Percentiles rank a stretch among this genome's conserved stretches.
These are phyloP conservation scores for Vanessa atalanta DNA, from an alignment of 1,140 invertebrate species.

Conservation along the genomic window DNA sequence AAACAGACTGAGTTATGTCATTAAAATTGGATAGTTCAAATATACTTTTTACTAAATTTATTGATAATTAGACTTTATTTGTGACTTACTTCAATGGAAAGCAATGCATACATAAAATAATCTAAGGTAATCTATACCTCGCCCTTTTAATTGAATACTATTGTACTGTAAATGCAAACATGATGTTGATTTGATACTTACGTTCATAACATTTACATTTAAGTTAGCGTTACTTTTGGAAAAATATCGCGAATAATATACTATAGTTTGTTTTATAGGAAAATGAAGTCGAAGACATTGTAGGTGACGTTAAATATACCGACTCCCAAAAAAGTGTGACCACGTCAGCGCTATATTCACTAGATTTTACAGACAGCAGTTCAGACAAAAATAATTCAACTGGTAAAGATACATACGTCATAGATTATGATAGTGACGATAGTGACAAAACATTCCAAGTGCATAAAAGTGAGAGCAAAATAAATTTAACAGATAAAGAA, in stretches of 20 bases:
- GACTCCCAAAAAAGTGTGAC: slow-evolving; percentile 73
- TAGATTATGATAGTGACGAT: slow-evolving; percentile 65
- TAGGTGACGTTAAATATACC: slow-evolving; percentile 61
- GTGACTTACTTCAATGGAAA: no score
- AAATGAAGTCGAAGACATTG: slow-evolving; percentile 63
- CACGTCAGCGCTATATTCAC: slow-evolving; percentile 61
- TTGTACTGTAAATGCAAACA: no score
- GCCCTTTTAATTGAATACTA: no score
- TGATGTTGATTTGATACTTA: no score
- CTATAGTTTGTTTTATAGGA: slow-evolving; percentile 50
- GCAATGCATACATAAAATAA: no score
- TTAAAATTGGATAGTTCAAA: no score
- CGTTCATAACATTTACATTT: no score
- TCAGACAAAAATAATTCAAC: slow-evolving; percentile 67
- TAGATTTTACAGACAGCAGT: slow-evolving; percentile 67
- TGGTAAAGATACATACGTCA: slow-evolving; percentile 67
- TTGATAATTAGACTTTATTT: no score
- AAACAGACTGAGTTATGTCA: no score
- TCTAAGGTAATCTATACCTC: no score
- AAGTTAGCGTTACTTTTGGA: no score
- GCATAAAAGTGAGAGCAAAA: slow-evolving; percentile 37
- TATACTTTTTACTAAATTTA: no score
- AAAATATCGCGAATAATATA: neutral
- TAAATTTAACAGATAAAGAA: slow-evolving; percentile 42
- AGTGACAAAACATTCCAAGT: slow-evolving; percentile 51